These are phyloP conservation scores for Staurois parvus DNA, from an alignment of 2,797 vertebrate genomes.

Conservation along the genomic window DNA sequence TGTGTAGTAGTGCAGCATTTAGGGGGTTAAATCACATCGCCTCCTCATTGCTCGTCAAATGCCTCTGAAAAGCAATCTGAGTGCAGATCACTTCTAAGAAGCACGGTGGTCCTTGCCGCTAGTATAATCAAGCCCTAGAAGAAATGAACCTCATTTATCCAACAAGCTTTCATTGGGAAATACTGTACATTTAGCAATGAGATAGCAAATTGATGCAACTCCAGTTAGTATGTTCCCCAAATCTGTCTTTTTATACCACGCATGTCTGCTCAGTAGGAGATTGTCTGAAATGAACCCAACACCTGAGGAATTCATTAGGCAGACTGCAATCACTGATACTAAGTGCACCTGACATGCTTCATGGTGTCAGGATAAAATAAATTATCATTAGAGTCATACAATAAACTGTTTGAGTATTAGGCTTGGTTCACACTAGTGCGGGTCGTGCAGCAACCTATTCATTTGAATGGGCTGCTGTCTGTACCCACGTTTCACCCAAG, in stretches of 20 bases:
- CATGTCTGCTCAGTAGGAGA: neutral
- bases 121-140: too few species aligned
- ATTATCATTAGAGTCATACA: neutral
- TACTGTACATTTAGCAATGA: neutral
- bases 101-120: too few species aligned
- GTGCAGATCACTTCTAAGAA: too few species aligned
- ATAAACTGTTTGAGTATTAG: slow-evolving; percentile 13
- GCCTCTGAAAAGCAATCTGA: too few species aligned
- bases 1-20: too few species aligned
- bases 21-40: too few species aligned
- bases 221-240: neutral
- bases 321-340: slow-evolving; percentile 21
- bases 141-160: too few species aligned
- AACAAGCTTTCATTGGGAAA: neutral
- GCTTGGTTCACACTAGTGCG: too few species aligned
- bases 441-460: too few species aligned
- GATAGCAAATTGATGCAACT: neutral
- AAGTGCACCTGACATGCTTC: neutral
- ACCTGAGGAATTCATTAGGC: slow-evolving; percentile 19
- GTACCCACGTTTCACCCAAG: too few species aligned
- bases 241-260: neutral
- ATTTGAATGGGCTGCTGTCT: too few species aligned
- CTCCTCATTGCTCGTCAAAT: too few species aligned
- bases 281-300: slow-evolving; percentile 15
- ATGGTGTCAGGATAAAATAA: slow-evolving; percentile 18